phyloP scores from a whole-genome alignment of 2,797 vertebrate species.

The Syngnathus rostellatus region DNA sequence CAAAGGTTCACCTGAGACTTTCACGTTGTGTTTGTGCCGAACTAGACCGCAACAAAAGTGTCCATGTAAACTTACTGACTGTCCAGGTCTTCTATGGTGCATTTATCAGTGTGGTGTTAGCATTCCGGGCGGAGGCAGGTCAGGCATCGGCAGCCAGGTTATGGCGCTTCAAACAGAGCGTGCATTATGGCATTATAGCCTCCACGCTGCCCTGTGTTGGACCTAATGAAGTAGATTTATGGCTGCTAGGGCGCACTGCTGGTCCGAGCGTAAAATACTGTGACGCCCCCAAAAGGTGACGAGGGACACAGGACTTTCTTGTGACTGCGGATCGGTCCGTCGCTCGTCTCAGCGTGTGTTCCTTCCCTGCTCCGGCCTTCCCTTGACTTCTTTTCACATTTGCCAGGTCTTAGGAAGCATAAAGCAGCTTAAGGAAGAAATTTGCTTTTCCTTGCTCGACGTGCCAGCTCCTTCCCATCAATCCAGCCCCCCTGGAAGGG shows the following conservation, averaged over 20 bases:
- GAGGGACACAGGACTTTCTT: background rate
- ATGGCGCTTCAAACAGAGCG: constrained; percentile 9
- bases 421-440: constrained; percentile 54
- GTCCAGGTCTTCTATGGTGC: background rate
- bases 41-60: background rate
- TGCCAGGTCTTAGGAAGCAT: constrained; percentile 52
- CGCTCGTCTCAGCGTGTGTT: constrained; percentile 10
- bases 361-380: constrained; percentile 2
- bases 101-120: constrained; percentile 10
- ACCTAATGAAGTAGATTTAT: constrained; percentile 36
- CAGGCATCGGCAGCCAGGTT: constrained; percentile 39
- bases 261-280: background rate
- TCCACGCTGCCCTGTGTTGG: constrained; percentile 38
- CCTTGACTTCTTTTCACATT: constrained; percentile 27
- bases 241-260: constrained; percentile 4
- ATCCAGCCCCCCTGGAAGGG: constrained; percentile 64
- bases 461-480: constrained; percentile 67
- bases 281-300: background rate
- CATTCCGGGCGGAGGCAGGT: constrained; percentile 36
- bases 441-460: constrained; percentile 42
- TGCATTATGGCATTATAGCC: constrained; percentile 38
- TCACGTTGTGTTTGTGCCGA: background rate
- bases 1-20: background rate
- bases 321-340: constrained; percentile 7
- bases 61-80: too few relatives aligned